Evolutionary conservation across 1,140 invertebrate species (phyloP).

Genomic region (Papilio helenus): DNA sequence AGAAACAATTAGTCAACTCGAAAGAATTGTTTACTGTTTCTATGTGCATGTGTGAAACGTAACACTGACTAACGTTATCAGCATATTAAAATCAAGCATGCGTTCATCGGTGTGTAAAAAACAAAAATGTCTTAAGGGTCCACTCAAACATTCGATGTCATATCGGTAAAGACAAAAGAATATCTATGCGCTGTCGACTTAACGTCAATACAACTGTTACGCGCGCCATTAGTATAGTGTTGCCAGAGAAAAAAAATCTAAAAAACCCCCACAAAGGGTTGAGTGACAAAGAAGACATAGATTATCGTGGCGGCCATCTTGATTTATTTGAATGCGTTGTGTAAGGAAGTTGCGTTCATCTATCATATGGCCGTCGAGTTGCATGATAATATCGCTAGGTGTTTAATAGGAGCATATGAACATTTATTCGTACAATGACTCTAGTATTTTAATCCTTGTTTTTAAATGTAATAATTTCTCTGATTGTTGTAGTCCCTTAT

Average conservation of each 20-base stretch:
- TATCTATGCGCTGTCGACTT: constrained; percentile 52
- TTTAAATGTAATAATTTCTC: not conserved
- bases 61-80: not conserved
- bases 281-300: constrained; percentile 64
- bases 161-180: constrained; percentile 39
- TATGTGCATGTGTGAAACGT: not conserved
- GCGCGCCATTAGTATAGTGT: constrained; percentile 58
- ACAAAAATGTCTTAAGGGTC: constrained; percentile 26
- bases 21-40: not conserved
- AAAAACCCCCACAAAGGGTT: constrained; percentile 57
- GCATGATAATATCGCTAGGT: constrained; percentile 60
- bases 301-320: constrained; percentile 61
- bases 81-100: constrained; percentile 5
- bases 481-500: not conserved
- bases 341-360: constrained; percentile 55
- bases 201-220: constrained; percentile 54
- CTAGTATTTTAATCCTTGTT: constrained; percentile 13
- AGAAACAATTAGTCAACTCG: not conserved
- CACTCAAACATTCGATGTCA: constrained; percentile 33
- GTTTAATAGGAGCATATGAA: constrained; percentile 56
- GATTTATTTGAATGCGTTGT: constrained; percentile 64
- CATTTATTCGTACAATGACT: constrained; percentile 44
- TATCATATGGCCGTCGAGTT: constrained; percentile 56
- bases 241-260: constrained; percentile 54
- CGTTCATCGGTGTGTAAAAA: constrained; percentile 6